Percentiles rank a stretch among this genome's conserved stretches.
Conservation (phyloP, 1,140 invertebrate species). For the Scaptomyza graminum region DNA sequence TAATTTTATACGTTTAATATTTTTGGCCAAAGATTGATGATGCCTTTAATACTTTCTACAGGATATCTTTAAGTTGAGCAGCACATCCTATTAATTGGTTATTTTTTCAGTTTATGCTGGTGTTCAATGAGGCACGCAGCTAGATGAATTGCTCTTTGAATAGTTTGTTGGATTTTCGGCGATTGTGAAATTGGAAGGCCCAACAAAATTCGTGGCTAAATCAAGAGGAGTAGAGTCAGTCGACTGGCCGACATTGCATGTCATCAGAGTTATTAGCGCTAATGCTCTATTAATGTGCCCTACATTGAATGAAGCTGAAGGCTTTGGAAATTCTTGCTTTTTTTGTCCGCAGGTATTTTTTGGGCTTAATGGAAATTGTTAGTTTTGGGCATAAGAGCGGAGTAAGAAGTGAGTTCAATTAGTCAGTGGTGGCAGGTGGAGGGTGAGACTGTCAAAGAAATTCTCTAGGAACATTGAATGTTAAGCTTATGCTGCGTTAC, state of each 20-base stretch:
- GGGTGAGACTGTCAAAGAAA: too few relatives aligned
- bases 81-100: neutral
- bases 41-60: neutral
- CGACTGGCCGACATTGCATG: constrained; percentile 52
- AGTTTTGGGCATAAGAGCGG: neutral
- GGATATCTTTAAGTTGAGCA: neutral
- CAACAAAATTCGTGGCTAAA: neutral
- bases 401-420: constrained; percentile 25
- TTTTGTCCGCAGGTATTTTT: neutral
- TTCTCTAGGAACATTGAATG: neutral
- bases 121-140: constrained; percentile 46
- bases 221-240: neutral
- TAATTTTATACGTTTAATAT: too few relatives aligned
- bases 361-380: constrained; percentile 17
- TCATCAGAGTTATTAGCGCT: constrained; percentile 62
- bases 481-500: neutral
- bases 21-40: too few relatives aligned
- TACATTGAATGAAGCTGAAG: neutral
- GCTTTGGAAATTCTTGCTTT: neutral
- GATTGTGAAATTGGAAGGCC: neutral
- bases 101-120: neutral
- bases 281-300: constrained; percentile 56
- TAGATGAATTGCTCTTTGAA: constrained; percentile 57
- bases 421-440: constrained; percentile 3
- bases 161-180: constrained; percentile 21